Base-by-base conservation (phyloP, 2,888 invertebrate genomes). In the Holacanthella duospinosa region DNA sequence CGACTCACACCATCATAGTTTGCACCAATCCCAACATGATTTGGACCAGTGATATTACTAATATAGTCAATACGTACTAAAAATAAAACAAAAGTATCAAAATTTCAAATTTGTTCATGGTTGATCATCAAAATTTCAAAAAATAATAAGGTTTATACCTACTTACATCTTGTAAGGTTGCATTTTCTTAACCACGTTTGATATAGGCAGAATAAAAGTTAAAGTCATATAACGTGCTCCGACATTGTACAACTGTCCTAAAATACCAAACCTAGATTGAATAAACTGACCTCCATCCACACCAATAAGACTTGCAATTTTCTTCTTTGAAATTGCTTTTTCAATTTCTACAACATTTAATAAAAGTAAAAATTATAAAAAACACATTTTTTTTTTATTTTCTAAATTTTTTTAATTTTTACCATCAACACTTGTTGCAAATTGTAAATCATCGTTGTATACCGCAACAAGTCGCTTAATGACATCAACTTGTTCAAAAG, bases 251-350 rank as follows among this genome's bases (percentile, higher is more conserved):
- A 92, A 88, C 73, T 89, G 89, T 68, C 93, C 82, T 65, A 94
- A 82, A 61, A 91, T 89, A 21, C 88, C 91, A 72, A 93, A 79
- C 55, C 92, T 92, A 75, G 89, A 91, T 71, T 92, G 92, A 60
- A 94, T 84, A 29, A 89, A 87, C 78, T 94, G 93, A 9, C 93
- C 94, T 44, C 93, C 93, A 80, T 93, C 93, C 55, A 94, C 86
- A 28, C 92, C 93, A 36, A 84, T 81, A 70, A 84, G 74, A 72
- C 83, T 82, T 0, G 79, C 83, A 53, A 84, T 80, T 75, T 80
- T 82, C 12, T 79, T 78, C 16, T 75, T 74, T 4, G 74, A 74
- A 67, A 80, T 79, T 0, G 82, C 80, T 21, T 77, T 75, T 63
- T 76, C 70, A 59, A 82, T 81, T 59, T 78, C 81, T 80, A 66